Evolutionary conservation across 2,113 vertebrate species (phyloP), one percentile per base, ranked within the genome.

Genomic region (Chelonoidis abingdonii): DNA sequence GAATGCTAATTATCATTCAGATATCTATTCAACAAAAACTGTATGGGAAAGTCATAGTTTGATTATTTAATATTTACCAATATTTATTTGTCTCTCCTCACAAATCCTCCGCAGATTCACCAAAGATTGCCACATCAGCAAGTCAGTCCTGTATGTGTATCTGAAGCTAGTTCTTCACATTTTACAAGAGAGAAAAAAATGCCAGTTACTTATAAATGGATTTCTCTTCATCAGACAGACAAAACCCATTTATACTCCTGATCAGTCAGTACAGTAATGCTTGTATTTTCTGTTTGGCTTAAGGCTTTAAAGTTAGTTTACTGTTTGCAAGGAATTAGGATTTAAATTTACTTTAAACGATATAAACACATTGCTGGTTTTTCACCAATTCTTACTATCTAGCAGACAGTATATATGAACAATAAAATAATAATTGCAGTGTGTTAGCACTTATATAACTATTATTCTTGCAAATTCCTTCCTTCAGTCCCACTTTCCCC

Each of bases 171-270:
- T 82, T 99, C 99, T 25, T 57, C 89, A 6, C 98, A 98, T 92
- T 98, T 99, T 96, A 99, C 98, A 80, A 93, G 95, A 80, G 92
- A 98, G 8, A 96, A 98, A 96, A 98, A 94, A 56, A 90, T 99
- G 1, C 97, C 98, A 2, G 65, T 99, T 88, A 98, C 97, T 35
- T 98, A 98, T 54, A 78, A 98, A 99, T 84, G 99, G 99, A 12
- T 99, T 99, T 98, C 98, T 99, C 90, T 99, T 99, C 89, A 96
- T 93, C 99, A 99, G 76, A 99, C 99, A 0, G 99, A 99, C 98
- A n/a, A 99, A 99, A 94, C 99, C 99, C 11, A 25, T 99, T 86
- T 99, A 99, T 93, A 99, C 99, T 27, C 99, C 99, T 0, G 97
- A 98, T 38, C 99, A 99, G 92, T 98, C 98, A 92, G 99, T 99